phyloP scores from a whole-genome alignment of 2,888 invertebrate genomes.

The Melinaea marsaeus region DNA sequence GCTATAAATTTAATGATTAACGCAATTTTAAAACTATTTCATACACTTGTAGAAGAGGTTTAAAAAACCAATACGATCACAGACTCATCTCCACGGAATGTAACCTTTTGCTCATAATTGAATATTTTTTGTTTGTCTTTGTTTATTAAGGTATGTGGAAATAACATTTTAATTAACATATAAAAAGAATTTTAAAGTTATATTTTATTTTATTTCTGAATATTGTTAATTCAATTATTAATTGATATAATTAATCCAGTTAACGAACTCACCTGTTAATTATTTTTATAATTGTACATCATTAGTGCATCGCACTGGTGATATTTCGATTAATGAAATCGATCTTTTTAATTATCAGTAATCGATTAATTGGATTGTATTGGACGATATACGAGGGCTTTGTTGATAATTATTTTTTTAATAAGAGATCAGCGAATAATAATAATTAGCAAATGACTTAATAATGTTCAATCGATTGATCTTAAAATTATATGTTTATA shows the following conservation, averaged over 20 bases:
- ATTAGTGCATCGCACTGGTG: constrained; percentile 38
- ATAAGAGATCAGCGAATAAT: too few relatives aligned
- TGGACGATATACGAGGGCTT: too few relatives aligned
- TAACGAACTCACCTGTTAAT: constrained; percentile 33
- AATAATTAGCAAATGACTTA: too few relatives aligned
- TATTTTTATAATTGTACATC: constrained; percentile 33
- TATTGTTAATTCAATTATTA: constrained; percentile 12
- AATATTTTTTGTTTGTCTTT: background rate
- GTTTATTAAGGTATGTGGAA: background rate
- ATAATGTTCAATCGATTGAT: too few relatives aligned
- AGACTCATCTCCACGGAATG: too few relatives aligned
- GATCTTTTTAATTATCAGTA: constrained; percentile 45
- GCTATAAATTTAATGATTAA: too few relatives aligned
- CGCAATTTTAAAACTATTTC: too few relatives aligned
- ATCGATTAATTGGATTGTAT: constrained; percentile 39
- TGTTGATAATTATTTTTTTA: too few relatives aligned
- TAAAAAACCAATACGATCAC: too few relatives aligned
- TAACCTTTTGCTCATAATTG: too few relatives aligned
- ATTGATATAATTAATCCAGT: constrained; percentile 30
- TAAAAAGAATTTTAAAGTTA: background rate
- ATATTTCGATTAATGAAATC: constrained; percentile 52
- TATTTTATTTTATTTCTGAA: background rate
- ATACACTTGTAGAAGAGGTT: too few relatives aligned
- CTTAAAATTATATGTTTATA: too few relatives aligned
- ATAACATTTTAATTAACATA: background rate